phyloP scores from a whole-genome alignment of 2,113 vertebrate genomes.

The Litocranius walleri region DNA sequence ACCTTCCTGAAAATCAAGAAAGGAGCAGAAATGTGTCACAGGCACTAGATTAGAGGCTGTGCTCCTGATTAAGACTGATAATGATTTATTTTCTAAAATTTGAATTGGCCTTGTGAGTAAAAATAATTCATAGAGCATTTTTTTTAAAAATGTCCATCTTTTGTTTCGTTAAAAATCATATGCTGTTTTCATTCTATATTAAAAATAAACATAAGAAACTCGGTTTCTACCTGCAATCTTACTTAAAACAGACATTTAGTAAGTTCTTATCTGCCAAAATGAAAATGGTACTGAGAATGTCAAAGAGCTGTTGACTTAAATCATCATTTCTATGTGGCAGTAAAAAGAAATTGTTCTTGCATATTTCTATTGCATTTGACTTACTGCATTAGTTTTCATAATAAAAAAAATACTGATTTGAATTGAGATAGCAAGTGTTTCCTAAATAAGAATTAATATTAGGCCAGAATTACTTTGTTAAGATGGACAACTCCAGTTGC shows the following conservation, averaged over 20 bases:
- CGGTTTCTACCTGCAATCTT: neutral
- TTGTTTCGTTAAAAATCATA: neutral
- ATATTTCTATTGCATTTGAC: neutral
- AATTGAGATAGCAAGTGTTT: neutral
- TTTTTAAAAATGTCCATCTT: neutral
- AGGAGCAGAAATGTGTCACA: neutral
- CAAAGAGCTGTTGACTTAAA: neutral
- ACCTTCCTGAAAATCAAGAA: neutral
- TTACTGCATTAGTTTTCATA: neutral
- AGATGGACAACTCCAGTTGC: neutral
- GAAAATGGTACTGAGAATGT: neutral
- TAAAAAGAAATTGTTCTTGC: neutral
- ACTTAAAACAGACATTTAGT: neutral
- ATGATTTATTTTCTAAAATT: neutral
- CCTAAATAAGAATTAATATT: neutral
- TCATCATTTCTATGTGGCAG: neutral
- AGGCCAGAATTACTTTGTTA: neutral
- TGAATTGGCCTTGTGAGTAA: neutral
- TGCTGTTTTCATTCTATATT: constrained; percentile 2
- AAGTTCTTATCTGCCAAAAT: neutral
- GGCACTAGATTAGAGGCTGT: neutral
- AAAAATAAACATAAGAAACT: constrained; percentile 7
- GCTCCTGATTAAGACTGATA: neutral
- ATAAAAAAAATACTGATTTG: neutral
- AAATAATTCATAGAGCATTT: neutral